Conservation (phyloP, 2,888 invertebrate species). For the Camponotus fellah region DNA sequence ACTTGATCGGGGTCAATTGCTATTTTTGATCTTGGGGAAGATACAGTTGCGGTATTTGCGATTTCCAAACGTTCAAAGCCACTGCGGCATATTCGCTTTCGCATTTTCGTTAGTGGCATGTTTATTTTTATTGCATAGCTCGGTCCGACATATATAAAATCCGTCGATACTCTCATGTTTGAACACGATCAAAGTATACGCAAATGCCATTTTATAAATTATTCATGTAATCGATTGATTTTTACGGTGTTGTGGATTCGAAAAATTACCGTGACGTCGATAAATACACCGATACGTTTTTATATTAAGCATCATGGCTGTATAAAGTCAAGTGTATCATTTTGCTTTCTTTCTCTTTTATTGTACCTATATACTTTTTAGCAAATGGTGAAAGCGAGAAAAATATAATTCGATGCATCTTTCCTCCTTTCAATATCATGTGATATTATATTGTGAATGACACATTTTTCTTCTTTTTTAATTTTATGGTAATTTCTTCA, state of each 20-base stretch:
- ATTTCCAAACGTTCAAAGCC: slow-evolving; percentile 14
- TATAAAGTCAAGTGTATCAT: background rate
- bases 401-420: background rate
- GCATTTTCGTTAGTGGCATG: slow-evolving; percentile 27
- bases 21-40: slow-evolving; percentile 65
- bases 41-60: slow-evolving; percentile 26
- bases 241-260: background rate
- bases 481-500: background rate
- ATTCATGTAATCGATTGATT: slow-evolving; percentile 43
- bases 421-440: background rate
- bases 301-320: background rate
- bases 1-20: slow-evolving; percentile 72
- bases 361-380: background rate
- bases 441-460: background rate
- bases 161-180: slow-evolving; percentile 27
- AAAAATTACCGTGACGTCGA: slow-evolving; percentile 21
- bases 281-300: slow-evolving; percentile 21
- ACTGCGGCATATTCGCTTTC: slow-evolving; percentile 2
- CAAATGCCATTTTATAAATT: slow-evolving; percentile 56
- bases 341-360: background rate
- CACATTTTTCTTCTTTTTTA: background rate
- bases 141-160: slow-evolving; percentile 34
- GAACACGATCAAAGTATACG: slow-evolving; percentile 36
- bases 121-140: slow-evolving; percentile 56
- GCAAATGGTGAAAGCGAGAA: too few species aligned